Percentiles rank a stretch among this genome's conserved stretches.
These are phyloP conservation scores for Rhagophthalmus giganteus DNA, from an alignment of 2,888 invertebrate species.

Conservation along the genomic window DNA sequence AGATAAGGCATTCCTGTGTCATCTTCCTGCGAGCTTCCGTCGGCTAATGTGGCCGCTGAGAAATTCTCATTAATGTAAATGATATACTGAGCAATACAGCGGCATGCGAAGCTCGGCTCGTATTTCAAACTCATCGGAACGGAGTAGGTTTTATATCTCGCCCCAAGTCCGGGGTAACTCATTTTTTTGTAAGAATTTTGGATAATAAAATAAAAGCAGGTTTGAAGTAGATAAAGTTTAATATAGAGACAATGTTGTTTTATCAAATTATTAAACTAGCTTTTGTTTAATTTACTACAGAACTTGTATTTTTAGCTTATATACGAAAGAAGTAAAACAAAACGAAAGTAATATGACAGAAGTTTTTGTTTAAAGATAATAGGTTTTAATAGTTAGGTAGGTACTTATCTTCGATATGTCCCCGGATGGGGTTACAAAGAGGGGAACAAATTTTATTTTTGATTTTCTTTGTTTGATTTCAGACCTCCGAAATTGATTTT, in stretches of 20 bases:
- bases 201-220: conserved; percentile 27
- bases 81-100: conserved; percentile 45
- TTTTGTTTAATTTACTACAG: too few relatives aligned
- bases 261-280: too few relatives aligned
- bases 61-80: conserved; percentile 50
- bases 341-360: too few relatives aligned
- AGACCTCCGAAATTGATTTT: too few relatives aligned
- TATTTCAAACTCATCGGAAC: conserved; percentile 41
- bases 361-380: too few relatives aligned
- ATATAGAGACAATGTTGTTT: conserved; percentile 14
- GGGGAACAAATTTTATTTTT: too few relatives aligned
- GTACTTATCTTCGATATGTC: too few relatives aligned
- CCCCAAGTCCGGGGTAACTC: conserved; percentile 22
- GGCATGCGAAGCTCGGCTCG: conserved; percentile 35
- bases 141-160: conserved; percentile 31
- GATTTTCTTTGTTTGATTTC: too few relatives aligned
- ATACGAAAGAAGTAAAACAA: too few relatives aligned
- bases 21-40: conserved; percentile 43
- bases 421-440: too few relatives aligned
- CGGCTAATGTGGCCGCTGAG: conserved; percentile 47
- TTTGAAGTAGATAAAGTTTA: conserved; percentile 16
- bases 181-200: conserved; percentile 30
- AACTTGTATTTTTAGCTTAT: too few relatives aligned
- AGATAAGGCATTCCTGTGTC: conserved; percentile 46
- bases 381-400: too few relatives aligned